Percentiles rank a stretch among this genome's conserved stretches.
phyloP scores from a whole-genome alignment of 2,888 invertebrate species.

The Seira musarum region DNA sequence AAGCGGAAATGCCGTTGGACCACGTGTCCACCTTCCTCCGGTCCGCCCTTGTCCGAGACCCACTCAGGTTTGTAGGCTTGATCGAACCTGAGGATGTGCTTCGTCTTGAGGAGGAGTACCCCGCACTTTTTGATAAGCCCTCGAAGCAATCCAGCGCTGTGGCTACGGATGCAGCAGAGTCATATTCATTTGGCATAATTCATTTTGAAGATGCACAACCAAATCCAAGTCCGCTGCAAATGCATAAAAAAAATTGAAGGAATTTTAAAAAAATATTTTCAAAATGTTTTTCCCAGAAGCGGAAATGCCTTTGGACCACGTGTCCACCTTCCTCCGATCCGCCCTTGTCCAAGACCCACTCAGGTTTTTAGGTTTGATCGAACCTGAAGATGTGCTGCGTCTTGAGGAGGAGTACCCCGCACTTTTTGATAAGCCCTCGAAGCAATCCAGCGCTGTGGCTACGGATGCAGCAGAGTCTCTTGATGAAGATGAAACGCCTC shows the following conservation, averaged over 20 bases:
- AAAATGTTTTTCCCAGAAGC: no score
- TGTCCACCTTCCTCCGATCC: conserved; percentile 62
- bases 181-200: no score
- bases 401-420: conserved; percentile 65
- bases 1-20: conserved; percentile 54
- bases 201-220: no score
- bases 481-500: neutral
- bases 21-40: conserved; percentile 62
- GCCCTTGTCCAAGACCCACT: conserved; percentile 64
- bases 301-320: conserved; percentile 54
- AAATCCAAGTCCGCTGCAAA: no score
- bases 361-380: conserved; percentile 59
- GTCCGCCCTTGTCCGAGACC: conserved; percentile 64
- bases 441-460: no score
- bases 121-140: conserved; percentile 59
- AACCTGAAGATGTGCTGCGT: conserved; percentile 65
- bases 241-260: no score
- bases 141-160: conserved; percentile 11
- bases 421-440: conserved; percentile 62
- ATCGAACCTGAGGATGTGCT: conserved; percentile 65
- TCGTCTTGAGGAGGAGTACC: conserved; percentile 64
- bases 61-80: conserved; percentile 62
- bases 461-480: no score
- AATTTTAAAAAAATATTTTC: no score
- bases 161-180: no score